phyloP scores from a whole-genome alignment of 2,888 invertebrate species.

The Apotomis turbidana region DNA sequence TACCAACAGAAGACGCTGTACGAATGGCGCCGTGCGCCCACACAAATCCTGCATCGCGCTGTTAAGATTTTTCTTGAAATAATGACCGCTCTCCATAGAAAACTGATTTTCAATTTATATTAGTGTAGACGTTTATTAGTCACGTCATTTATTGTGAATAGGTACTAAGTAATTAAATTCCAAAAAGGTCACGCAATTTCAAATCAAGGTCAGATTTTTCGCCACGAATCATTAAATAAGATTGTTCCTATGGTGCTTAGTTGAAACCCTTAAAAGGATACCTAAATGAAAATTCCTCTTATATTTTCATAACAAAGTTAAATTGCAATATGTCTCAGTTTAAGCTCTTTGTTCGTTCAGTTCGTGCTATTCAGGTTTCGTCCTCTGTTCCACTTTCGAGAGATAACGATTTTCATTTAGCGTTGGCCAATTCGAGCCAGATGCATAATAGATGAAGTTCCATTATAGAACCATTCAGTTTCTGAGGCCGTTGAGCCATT shows the following conservation, averaged over 20 bases:
- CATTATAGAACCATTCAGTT: conserved; percentile 74
- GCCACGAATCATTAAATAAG: background rate
- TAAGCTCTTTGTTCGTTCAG: background rate
- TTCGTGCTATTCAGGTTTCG: conserved; percentile 46
- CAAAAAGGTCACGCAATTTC: background rate
- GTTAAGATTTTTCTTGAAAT: no score
- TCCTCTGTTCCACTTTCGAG: conserved; percentile 58
- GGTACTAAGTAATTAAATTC: background rate
- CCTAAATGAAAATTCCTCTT: background rate
- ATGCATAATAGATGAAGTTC: conserved; percentile 77
- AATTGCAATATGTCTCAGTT: background rate
- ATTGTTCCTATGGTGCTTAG: background rate
- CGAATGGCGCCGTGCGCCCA: no score
- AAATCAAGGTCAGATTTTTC: background rate
- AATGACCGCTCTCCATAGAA: no score
- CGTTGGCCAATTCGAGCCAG: conserved; percentile 65
- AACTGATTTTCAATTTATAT: no score
- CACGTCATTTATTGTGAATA: no score
- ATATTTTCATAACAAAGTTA: background rate
- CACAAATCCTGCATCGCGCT: no score
- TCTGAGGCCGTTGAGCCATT: conserved; percentile 67
- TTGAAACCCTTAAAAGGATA: background rate
- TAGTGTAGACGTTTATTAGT: no score
- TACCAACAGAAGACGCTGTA: no score
- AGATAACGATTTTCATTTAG: conserved; percentile 77